These are phyloP conservation scores for Apis mellifera DNA, from an alignment of 1,140 invertebrate species.

Conservation along the genomic window Amel_HAv3.1 CM009946.2:4696501-4697000, in stretches of 20 bases:
- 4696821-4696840: conserved; percentile 37
- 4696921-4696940: conserved; percentile 42
- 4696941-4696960: conserved; percentile 36
- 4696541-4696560: neutral
- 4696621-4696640: neutral
- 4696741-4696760: too few species aligned
- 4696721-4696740: too few species aligned
- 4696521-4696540: neutral
- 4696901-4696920: conserved; percentile 46
- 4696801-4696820: conserved; percentile 26
- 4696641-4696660: neutral
- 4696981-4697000: neutral
- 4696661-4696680: neutral
- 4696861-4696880: conserved; percentile 42
- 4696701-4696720: neutral
- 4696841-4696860: conserved; percentile 49
- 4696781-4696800: conserved; percentile 3
- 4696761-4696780: neutral
- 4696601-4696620: neutral
- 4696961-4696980: conserved; percentile 6
- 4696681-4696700: neutral
- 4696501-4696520: neutral
- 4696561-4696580: neutral
- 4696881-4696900: conserved; percentile 38
- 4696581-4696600: neutral